Evolutionary conservation across 2,888 invertebrate species (phyloP).

Genomic region (Mesorhabditis spiculigera): DNA sequence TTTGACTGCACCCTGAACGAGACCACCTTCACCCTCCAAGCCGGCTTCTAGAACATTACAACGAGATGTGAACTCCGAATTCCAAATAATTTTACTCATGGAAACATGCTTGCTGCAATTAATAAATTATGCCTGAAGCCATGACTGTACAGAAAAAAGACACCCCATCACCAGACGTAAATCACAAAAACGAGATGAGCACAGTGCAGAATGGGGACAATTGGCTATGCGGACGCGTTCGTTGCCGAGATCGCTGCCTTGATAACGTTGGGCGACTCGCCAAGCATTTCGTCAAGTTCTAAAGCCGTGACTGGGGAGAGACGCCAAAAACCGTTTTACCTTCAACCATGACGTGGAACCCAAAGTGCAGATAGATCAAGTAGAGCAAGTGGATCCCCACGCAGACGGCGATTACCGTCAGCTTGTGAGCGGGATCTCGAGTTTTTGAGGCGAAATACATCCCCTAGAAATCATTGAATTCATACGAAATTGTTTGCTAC

Average conservation of each 20-base stretch:
- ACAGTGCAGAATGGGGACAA: too few relatives aligned
- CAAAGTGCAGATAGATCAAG: slow-evolving; percentile 64
- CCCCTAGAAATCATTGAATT: slow-evolving; percentile 19
- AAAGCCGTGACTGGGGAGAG: slow-evolving; percentile 1
- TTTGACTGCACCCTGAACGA: too few relatives aligned
- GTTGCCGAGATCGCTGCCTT: not conserved
- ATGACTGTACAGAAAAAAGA: too few relatives aligned
- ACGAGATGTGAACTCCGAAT: too few relatives aligned
- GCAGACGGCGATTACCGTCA: slow-evolving; percentile 36
- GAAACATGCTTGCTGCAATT: too few relatives aligned
- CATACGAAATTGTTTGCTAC: slow-evolving; percentile 43
- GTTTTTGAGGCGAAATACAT: slow-evolving; percentile 28
- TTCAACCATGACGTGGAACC: slow-evolving; percentile 62
- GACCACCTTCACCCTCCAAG: too few relatives aligned
- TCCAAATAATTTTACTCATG: too few relatives aligned
- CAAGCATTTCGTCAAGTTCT: slow-evolving; percentile 31
- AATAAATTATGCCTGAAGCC: too few relatives aligned
- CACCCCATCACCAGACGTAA: too few relatives aligned
- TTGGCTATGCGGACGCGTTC: too few relatives aligned
- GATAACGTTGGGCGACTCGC: slow-evolving; percentile 14
- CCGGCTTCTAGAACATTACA: too few relatives aligned
- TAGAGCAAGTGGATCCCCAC: slow-evolving; percentile 60
- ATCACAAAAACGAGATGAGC: too few relatives aligned
- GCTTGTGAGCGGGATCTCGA: slow-evolving; percentile 22
- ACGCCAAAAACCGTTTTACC: slow-evolving; percentile 34